Percentiles rank a stretch among this genome's conserved stretches.
Conservation (phyloP, 2,113 vertebrate genomes). For the Struthidea cinerea region DNA sequence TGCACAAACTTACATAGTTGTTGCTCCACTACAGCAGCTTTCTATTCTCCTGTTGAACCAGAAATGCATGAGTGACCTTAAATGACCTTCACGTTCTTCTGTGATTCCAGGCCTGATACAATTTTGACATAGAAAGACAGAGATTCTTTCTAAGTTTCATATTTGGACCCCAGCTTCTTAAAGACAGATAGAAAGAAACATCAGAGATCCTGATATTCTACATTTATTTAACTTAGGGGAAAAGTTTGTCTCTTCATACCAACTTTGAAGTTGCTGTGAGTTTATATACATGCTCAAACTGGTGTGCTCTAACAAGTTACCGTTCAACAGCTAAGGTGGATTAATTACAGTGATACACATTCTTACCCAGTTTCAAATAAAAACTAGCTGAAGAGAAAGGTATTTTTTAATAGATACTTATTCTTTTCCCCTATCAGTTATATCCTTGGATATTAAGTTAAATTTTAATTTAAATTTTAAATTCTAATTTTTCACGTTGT, state of each 20-base stretch:
- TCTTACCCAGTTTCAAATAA: background rate
- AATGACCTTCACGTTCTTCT: background rate
- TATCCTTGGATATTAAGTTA: background rate
- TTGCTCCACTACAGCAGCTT: background rate
- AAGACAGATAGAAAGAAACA: background rate
- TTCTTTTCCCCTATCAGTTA: rapidly evolving
- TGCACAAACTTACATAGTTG: background rate
- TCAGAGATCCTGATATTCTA: background rate
- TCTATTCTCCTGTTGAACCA: background rate
- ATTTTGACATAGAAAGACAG: background rate
- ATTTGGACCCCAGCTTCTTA: background rate
- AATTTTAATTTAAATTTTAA: background rate
- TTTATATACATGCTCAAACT: background rate
- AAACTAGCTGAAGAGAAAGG: background rate
- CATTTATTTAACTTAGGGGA: background rate
- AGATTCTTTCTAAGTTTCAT: background rate
- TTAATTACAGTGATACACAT: background rate
- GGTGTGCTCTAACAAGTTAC: background rate
- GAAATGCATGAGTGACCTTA: background rate
- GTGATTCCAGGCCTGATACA: rapidly evolving
- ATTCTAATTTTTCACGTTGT: background rate
- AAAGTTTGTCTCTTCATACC: background rate
- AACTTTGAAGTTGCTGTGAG: background rate
- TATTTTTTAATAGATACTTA: background rate
- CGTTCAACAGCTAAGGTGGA: background rate